phyloP scores from a whole-genome alignment of 2,888 invertebrate species.

The Antitype chi region DNA sequence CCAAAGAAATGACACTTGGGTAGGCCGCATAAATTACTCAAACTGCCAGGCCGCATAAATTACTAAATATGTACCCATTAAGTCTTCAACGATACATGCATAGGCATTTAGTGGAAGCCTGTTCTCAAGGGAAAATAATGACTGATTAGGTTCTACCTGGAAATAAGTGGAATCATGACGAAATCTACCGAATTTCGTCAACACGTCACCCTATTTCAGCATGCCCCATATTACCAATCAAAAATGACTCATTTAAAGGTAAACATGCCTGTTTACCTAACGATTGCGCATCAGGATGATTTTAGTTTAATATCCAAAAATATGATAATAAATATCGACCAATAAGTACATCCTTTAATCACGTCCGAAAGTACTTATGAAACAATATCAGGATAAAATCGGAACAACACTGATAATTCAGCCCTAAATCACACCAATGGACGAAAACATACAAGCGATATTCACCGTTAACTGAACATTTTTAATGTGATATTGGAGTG shows the following conservation, averaged over 20 bases:
- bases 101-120: neutral
- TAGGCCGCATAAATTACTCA: too few relatives aligned
- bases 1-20: too few relatives aligned
- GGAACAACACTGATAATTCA: conserved; percentile 20
- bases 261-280: conserved; percentile 21
- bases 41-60: too few relatives aligned
- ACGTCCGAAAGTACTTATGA: conserved; percentile 23
- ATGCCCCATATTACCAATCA: conserved; percentile 5
- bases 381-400: conserved; percentile 36
- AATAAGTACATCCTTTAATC: conserved; percentile 20
- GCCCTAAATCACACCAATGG: conserved; percentile 4
- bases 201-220: conserved; percentile 20
- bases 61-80: too few relatives aligned
- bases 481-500: conserved; percentile 10
- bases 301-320: conserved; percentile 1
- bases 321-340: conserved; percentile 19
- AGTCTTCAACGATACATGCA: too few relatives aligned
- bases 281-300: conserved; percentile 21
- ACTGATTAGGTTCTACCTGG: neutral
- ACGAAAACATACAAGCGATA: conserved; percentile 10
- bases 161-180: conserved; percentile 2
- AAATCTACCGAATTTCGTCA: conserved; percentile 19
- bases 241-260: conserved; percentile 34
- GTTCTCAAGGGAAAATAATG: neutral
- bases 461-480: neutral